Conservation (phyloP, 2,888 invertebrate species). For the Drosophila stalkeri region DNA sequence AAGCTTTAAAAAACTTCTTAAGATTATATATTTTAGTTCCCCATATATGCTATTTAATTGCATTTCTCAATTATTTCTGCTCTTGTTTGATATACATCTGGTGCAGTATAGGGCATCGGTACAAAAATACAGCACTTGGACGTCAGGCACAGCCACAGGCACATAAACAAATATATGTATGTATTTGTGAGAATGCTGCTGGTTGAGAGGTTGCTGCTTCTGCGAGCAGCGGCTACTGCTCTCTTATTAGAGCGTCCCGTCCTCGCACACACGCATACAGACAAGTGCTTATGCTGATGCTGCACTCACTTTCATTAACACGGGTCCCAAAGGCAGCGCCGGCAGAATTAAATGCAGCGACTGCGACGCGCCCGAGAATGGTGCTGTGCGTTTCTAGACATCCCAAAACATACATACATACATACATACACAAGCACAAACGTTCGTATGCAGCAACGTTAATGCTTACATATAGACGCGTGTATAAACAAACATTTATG, state of each 20-base stretch:
- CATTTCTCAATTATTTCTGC: neutral
- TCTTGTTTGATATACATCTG: conserved; percentile 2
- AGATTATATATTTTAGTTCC: neutral
- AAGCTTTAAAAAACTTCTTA: neutral
- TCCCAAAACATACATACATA: conserved; percentile 54
- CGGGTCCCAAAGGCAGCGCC: conserved; percentile 49
- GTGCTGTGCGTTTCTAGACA: conserved; percentile 57
- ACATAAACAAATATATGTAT: conserved; percentile 49
- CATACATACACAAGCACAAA: neutral
- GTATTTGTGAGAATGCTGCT: conserved; percentile 41
- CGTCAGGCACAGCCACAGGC: conserved; percentile 38
- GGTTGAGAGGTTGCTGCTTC: conserved; percentile 42
- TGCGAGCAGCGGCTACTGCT: conserved; percentile 59
- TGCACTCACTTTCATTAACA: conserved; percentile 79
- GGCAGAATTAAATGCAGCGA: conserved; percentile 71
- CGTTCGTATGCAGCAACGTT: conserved; percentile 11
- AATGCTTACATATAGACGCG: conserved; percentile 25
- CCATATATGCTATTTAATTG: neutral
- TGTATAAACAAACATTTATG: conserved; percentile 26
- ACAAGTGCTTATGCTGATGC: conserved; percentile 70
- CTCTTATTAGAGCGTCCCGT: conserved; percentile 67
- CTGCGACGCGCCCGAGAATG: conserved; percentile 63
- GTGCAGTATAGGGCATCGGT: conserved; percentile 45
- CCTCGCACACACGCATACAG: conserved; percentile 51
- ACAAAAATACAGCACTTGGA: conserved; percentile 62